phyloP scores from a whole-genome alignment of 2,113 vertebrate genomes.

The Monarcha castaneiventris region DNA sequence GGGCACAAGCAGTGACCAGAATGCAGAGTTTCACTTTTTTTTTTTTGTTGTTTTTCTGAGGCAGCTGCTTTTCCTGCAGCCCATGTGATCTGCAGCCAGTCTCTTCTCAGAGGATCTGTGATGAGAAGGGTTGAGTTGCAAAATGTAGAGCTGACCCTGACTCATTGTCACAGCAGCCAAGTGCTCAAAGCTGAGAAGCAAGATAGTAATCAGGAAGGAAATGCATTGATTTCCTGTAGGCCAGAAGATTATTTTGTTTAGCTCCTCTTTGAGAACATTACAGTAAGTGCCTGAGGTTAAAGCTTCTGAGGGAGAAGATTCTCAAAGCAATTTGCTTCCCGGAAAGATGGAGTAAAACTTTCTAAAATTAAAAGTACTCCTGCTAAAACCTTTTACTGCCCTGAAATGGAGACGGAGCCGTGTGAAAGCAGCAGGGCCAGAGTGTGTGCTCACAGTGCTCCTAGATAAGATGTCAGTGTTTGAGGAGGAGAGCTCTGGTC shows the following conservation, averaged over 20 bases:
- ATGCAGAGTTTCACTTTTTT: neutral
- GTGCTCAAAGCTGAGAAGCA: constrained; percentile 40
- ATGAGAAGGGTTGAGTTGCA: constrained; percentile 39
- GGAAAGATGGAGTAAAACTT: neutral
- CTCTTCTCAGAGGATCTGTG: neutral
- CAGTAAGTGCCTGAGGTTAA: constrained; percentile 25
- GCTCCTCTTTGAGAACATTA: constrained; percentile 22
- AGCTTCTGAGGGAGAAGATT: neutral
- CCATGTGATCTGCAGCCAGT: neutral
- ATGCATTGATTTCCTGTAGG: constrained; percentile 59
- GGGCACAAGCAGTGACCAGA: neutral
- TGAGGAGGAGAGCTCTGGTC: neutral
- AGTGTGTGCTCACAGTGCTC: rapidly evolving
- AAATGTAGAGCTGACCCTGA: constrained; percentile 43
- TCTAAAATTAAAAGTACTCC: neutral
- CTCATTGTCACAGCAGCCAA: constrained; percentile 41
- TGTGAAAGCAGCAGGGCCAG: neutral
- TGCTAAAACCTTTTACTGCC: neutral
- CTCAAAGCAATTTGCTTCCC: constrained; percentile 11
- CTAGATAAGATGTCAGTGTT: neutral
- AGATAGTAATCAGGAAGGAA: constrained; percentile 63
- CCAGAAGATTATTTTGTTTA: constrained; percentile 15
- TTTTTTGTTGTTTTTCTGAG: neutral
- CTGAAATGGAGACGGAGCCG: neutral
- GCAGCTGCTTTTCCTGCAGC: neutral